Conservation (phyloP, 2,888 invertebrate genomes). For the Pardosa pseudoannulata region DNA sequence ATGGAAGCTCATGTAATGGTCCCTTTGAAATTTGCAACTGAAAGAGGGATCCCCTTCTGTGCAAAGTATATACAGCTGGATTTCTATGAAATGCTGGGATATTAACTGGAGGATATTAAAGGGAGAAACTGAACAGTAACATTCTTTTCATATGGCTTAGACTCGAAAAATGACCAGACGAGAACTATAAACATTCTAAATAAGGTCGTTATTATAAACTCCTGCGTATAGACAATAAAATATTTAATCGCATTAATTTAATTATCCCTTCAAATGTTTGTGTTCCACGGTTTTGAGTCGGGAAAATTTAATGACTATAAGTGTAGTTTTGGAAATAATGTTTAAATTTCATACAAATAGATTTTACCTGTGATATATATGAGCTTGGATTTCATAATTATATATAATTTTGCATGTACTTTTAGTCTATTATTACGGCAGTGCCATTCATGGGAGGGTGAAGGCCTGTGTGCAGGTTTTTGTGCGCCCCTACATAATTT, state of each 20-base stretch:
- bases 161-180: background rate
- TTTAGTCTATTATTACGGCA: too few species aligned
- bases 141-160: background rate
- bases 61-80: background rate
- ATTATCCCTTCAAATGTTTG: background rate
- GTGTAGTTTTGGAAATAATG: too few species aligned
- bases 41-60: background rate
- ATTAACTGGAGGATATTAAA: background rate
- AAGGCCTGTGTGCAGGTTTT: too few species aligned
- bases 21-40: background rate
- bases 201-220: background rate
- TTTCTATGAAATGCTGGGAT: background rate
- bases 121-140: too few species aligned
- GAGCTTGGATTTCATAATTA: too few species aligned
- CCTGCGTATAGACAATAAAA: background rate
- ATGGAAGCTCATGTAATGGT: constrained; percentile 10
- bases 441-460: too few species aligned
- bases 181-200: background rate
- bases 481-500: too few species aligned
- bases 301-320: too few species aligned
- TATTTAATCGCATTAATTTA: background rate
- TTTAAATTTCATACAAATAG: too few species aligned
- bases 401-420: too few species aligned
- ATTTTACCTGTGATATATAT: too few species aligned
- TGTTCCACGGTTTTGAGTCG: too few species aligned